A percentile compares a stretch with the other conserved stretches of the same genome.
phyloP scores from a whole-genome alignment of 2,888 invertebrate species.

The Aelia acuminata region DNA sequence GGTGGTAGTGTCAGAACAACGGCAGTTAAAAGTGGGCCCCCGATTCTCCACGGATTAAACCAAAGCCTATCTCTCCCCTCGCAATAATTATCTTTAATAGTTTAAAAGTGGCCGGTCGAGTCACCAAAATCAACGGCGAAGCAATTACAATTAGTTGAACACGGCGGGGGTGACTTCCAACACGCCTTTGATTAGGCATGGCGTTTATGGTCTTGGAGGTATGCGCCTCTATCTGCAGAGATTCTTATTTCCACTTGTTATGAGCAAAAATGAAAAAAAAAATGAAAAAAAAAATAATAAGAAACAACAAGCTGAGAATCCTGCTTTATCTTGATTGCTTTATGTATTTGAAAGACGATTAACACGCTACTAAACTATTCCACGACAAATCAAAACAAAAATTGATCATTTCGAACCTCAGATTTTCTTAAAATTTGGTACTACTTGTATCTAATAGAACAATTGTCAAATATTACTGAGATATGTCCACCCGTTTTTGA shows the following conservation, averaged over 20 bases:
- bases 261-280: not conserved
- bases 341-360: too few relatives aligned
- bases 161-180: not conserved
- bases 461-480: too few relatives aligned
- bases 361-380: too few relatives aligned
- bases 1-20: not conserved
- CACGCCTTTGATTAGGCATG: not conserved
- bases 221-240: not conserved
- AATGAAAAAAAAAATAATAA: not conserved
- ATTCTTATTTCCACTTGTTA: not conserved
- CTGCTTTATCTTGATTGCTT: not conserved
- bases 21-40: constrained; percentile 5
- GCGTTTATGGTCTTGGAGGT: not conserved
- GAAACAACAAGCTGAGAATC: not conserved
- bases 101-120: constrained; percentile 3
- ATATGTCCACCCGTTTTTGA: too few relatives aligned
- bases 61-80: not conserved
- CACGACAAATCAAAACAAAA: too few relatives aligned
- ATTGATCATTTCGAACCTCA: too few relatives aligned
- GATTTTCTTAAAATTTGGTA: too few relatives aligned
- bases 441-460: too few relatives aligned
- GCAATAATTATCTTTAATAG: constrained; percentile 22
- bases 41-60: constrained; percentile 27
- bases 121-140: not conserved
- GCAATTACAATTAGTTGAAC: not conserved